phyloP scores from a whole-genome alignment of 2,113 vertebrate species.

The Dendrocopos noguchii region DNA sequence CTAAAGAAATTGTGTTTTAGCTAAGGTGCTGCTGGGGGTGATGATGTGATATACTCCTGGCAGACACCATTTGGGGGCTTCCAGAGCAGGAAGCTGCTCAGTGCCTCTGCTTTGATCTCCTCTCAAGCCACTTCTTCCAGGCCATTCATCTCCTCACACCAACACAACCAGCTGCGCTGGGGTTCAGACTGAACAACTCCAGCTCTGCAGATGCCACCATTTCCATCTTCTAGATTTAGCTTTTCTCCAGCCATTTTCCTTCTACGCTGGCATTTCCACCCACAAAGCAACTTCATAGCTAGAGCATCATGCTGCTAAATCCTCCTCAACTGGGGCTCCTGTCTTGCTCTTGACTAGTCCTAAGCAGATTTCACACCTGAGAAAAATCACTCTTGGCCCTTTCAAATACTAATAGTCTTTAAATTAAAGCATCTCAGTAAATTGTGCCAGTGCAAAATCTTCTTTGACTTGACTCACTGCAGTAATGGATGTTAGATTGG shows the following conservation, averaged over 20 bases:
- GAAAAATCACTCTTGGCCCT: background rate
- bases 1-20: accelerated
- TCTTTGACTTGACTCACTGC: background rate
- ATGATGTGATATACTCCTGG: background rate
- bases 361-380: background rate
- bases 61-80: background rate
- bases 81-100: background rate
- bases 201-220: accelerated
- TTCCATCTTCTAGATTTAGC: background rate
- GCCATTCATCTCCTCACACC: accelerated
- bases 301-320: background rate
- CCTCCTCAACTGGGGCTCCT: background rate
- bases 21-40: accelerated
- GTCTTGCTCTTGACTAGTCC: background rate
- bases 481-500: background rate
- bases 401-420: background rate
- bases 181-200: background rate
- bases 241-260: background rate
- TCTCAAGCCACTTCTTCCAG: background rate
- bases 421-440: background rate
- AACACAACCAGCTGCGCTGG: background rate
- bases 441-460: background rate
- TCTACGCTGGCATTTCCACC: background rate
- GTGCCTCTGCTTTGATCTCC: background rate
- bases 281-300: background rate